Percentiles rank a stretch among this genome's conserved stretches.
phyloP scores from a whole-genome alignment of 2,888 invertebrate species.

The Leucozona laternaria region DNA sequence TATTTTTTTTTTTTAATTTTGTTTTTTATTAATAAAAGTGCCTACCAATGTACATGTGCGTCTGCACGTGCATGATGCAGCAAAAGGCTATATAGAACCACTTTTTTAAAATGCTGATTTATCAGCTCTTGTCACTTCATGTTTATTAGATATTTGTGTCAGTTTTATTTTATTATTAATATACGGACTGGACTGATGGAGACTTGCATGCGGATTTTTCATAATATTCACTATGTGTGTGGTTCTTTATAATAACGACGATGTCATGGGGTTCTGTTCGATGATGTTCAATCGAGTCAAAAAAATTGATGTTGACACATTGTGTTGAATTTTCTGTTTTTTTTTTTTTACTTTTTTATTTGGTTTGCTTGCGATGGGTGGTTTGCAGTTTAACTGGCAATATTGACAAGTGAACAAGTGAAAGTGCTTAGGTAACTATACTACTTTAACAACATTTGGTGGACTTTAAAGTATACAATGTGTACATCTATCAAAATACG shows the following conservation, averaged over 20 bases:
- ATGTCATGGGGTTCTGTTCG: slow-evolving; percentile 49
- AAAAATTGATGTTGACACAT: slow-evolving; percentile 61
- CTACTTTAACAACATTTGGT: no score
- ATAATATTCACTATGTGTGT: slow-evolving; percentile 57
- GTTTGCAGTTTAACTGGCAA: not conserved
- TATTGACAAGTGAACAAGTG: slow-evolving; percentile 6
- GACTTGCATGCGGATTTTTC: slow-evolving; percentile 12
- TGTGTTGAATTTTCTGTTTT: slow-evolving; percentile 44
- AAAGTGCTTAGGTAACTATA: not conserved
- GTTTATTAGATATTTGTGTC: slow-evolving; percentile 75
- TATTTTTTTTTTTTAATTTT: not conserved
- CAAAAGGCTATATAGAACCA: not conserved
- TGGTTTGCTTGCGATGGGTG: not conserved
- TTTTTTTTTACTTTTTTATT: not conserved
- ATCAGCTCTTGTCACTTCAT: slow-evolving; percentile 58
- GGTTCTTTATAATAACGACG: slow-evolving; percentile 57
- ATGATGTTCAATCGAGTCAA: slow-evolving; percentile 62
- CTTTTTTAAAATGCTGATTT: slow-evolving; percentile 20
- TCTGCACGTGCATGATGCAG: slow-evolving; percentile 6
- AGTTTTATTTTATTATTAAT: slow-evolving; percentile 52
- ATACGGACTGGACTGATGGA: not conserved
- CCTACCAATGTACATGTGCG: slow-evolving; percentile 6
- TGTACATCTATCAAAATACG: no score
- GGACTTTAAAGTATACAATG: no score
- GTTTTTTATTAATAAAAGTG: not conserved